Evolutionary conservation across 2,888 invertebrate genomes (phyloP).

Genomic region (Bellardia pandia): DNA sequence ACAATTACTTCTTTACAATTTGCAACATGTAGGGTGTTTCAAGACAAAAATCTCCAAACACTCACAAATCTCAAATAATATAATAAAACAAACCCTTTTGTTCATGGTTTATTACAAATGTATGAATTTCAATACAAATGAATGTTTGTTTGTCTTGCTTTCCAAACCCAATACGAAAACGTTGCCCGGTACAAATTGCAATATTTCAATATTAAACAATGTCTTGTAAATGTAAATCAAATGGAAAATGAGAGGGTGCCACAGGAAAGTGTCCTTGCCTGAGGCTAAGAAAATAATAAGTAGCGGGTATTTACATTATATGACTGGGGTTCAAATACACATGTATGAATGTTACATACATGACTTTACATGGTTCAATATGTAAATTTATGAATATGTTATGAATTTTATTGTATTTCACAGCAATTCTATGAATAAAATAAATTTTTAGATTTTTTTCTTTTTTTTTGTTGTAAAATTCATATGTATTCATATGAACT

Average conservation of each 20-base stretch:
- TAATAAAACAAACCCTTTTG: slow-evolving; percentile 58
- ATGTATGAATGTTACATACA: neutral
- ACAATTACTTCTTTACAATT: too few species aligned
- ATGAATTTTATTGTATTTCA: slow-evolving; percentile 63
- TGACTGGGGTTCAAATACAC: slow-evolving; percentile 43
- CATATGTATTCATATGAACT: neutral
- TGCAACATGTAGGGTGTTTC: neutral
- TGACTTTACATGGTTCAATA: slow-evolving; percentile 42
- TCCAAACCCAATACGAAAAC: slow-evolving; percentile 30
- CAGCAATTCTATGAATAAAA: slow-evolving; percentile 67
- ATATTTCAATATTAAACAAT: slow-evolving; percentile 56
- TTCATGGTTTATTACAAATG: slow-evolving; percentile 23
- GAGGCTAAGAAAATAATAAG: slow-evolving; percentile 65
- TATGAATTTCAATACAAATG: slow-evolving; percentile 25
- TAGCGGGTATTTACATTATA: slow-evolving; percentile 53
- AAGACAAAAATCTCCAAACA: slow-evolving; percentile 1
- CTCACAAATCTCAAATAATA: slow-evolving; percentile 20
- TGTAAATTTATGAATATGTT: slow-evolving; percentile 68
- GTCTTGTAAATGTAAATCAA: slow-evolving; percentile 43
- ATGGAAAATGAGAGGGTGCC: neutral
- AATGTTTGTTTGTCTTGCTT: slow-evolving; percentile 1
- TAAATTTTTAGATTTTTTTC: slow-evolving; percentile 31
- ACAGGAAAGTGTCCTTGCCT: slow-evolving; percentile 67
- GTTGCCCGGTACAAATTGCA: slow-evolving; percentile 24
- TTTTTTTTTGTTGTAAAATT: slow-evolving; percentile 8